Evolutionary conservation across 2,888 invertebrate genomes (phyloP), one percentile per base, ranked within the genome.

Genomic region (Mycalesis mineus): DNA sequence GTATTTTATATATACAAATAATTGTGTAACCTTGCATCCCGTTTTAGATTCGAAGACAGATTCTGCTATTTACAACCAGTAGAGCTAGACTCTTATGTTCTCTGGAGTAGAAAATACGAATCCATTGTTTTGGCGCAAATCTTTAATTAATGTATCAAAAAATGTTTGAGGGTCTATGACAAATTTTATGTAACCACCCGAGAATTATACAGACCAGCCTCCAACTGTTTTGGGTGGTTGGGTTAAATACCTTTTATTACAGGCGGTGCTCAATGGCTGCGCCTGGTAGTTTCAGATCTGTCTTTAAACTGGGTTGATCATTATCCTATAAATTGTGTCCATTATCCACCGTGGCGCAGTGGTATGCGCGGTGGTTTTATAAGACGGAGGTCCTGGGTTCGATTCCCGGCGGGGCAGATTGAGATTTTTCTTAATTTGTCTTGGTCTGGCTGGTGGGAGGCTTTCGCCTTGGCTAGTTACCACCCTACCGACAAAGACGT

Each of bases 31-130:
- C 0, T 55, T 68, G 36, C 59, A 60, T 15, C 65, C 65, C 0
- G 29, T 40, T 13, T 67, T 65, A 15, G 65, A 65, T 7, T 67
- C 64, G 0, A 65, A 67, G 53, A 65, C 67, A 7, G 65, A 67
- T 42, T 55, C 61, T 0, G 17, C 41, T 2, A 49, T 42, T 4
- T 50, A 45, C 36, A 58, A 53, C 31, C 63, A 65, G 45, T 65
- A 62, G 5, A 55, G 54, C 33, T 65, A 62, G 62, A 64, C 22
- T 0, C 47, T 63, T 11, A 13, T 39, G 15, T 5, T 47, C 6
- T 44, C 53, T 7, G 60, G 51, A 11, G 61, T 61, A 15, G 22
- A 11, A 44, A 64, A 65, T 44, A 56, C 41, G 7, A 31, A 60
- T 33, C 60, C 58, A 4, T 7, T 59, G 7, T 58, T 42, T 44